phyloP scores from a whole-genome alignment of 2,797 vertebrate genomes.

The Echeneis naucrates region DNA sequence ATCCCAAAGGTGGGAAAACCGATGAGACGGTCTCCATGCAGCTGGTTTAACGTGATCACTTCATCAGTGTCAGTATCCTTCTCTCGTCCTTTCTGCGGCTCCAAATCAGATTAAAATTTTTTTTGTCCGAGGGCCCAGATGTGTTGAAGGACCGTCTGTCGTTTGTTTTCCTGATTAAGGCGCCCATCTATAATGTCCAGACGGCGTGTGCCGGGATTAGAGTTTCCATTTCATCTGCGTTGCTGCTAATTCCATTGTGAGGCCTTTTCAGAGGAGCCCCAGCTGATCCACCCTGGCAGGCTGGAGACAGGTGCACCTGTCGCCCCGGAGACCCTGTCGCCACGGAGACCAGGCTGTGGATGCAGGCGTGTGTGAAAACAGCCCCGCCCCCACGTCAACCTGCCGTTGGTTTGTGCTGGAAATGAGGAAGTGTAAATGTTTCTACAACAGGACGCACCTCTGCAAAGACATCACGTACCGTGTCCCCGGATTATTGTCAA shows the following conservation, averaged over 20 bases:
- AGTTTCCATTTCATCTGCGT: conserved; percentile 63
- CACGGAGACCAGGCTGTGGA: conserved; percentile 32
- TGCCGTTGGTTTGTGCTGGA: background rate
- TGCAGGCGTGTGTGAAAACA: conserved; percentile 11
- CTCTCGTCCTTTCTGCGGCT: background rate
- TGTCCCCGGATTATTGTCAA: background rate
- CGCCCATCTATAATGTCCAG: conserved; percentile 62
- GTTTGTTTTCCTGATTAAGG: conserved; percentile 44
- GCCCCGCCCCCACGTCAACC: background rate
- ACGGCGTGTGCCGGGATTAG: conserved; percentile 68
- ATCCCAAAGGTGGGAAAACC: background rate
- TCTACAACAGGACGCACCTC: background rate
- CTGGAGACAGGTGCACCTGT: conserved; percentile 71
- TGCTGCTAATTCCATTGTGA: conserved; percentile 70
- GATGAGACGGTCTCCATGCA: background rate
- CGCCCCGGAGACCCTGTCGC: conserved; percentile 56
- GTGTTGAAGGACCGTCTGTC: conserved; percentile 37
- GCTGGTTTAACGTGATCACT: background rate
- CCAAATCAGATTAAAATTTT: background rate
- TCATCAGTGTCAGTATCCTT: background rate
- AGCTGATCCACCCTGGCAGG: conserved; percentile 56
- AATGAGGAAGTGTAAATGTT: background rate
- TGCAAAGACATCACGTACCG: background rate
- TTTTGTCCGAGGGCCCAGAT: conserved; percentile 35
- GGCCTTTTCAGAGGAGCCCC: conserved; percentile 43